Conservation (phyloP, 2,113 vertebrate species). For the Siniperca knerii region DNA sequence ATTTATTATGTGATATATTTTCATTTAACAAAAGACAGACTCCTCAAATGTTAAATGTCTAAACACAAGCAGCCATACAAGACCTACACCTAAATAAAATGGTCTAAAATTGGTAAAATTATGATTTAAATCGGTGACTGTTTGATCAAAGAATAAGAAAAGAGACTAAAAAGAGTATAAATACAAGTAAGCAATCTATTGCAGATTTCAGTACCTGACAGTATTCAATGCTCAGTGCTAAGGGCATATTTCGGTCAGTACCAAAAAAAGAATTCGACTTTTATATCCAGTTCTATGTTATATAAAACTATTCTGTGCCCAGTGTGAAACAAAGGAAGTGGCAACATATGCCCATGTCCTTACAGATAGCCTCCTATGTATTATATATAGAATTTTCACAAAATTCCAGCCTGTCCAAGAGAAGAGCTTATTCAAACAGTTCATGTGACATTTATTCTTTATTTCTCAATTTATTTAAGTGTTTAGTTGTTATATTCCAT, state of each 20-base stretch:
- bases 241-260: not conserved
- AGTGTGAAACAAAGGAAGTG: not conserved
- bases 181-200: not conserved
- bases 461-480: not conserved
- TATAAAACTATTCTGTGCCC: not conserved
- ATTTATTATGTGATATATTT: too few relatives aligned
- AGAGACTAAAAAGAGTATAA: not conserved
- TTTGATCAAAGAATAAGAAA: not conserved
- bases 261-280: not conserved
- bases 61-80: not conserved
- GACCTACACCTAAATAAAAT: not conserved
- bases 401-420: not conserved
- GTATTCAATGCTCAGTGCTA: not conserved
- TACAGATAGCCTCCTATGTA: too few relatives aligned
- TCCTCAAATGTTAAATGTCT: not conserved
- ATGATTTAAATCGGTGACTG: not conserved
- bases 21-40: not conserved
- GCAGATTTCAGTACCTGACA: not conserved
- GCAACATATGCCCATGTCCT: not conserved
- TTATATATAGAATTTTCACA: not conserved
- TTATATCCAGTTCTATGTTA: not conserved
- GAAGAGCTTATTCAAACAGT: too few relatives aligned
- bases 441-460: not conserved
- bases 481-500: not conserved
- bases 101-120: not conserved